A percentile compares a stretch with the other conserved stretches of the same genome.
Evolutionary conservation across 1,140 invertebrate species (phyloP).

Genomic region (Batillaria attramentaria): DNA sequence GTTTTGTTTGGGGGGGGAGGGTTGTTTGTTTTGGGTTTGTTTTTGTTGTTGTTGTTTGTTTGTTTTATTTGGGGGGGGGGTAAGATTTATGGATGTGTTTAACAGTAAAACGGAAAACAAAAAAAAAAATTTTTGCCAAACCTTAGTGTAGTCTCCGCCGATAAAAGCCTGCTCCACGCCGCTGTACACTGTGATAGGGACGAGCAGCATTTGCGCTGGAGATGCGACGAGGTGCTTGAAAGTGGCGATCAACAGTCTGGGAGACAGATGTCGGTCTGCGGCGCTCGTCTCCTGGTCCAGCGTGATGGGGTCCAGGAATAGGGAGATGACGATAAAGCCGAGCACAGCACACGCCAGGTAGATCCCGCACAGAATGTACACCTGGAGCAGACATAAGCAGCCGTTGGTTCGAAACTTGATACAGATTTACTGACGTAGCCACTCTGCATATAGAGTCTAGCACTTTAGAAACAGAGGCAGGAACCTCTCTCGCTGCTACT

Average conservation of each 20-base stretch:
- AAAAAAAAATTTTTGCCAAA: conserved; percentile 69
- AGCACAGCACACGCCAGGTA: conserved; percentile 89
- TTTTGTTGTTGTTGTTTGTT: too few species aligned
- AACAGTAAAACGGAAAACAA: too few species aligned
- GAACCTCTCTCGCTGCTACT: too few species aligned
- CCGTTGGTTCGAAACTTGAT: too few species aligned
- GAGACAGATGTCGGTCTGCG: conserved; percentile 45
- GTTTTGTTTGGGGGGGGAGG: too few species aligned
- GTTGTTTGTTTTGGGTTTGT: too few species aligned
- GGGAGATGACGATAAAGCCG: conserved; percentile 87
- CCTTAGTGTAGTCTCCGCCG: conserved; percentile 93
- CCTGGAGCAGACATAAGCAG: conserved; percentile 43
- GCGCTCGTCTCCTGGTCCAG: conserved; percentile 55
- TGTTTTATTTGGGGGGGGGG: too few species aligned
- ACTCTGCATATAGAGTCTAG: too few species aligned
- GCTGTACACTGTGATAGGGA: conserved; percentile 96
- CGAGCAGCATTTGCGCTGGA: conserved; percentile 89
- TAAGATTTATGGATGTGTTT: too few species aligned
- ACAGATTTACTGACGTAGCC: too few species aligned
- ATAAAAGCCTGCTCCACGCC: conserved; percentile 98
- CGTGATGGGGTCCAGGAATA: conserved; percentile 84
- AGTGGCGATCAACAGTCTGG: conserved; percentile 89
- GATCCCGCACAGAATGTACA: conserved; percentile 85
- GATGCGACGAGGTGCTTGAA: conserved; percentile 84
- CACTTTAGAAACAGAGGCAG: too few species aligned